phyloP scores from a whole-genome alignment of 2,113 vertebrate species.

The Corapipo altera region DNA sequence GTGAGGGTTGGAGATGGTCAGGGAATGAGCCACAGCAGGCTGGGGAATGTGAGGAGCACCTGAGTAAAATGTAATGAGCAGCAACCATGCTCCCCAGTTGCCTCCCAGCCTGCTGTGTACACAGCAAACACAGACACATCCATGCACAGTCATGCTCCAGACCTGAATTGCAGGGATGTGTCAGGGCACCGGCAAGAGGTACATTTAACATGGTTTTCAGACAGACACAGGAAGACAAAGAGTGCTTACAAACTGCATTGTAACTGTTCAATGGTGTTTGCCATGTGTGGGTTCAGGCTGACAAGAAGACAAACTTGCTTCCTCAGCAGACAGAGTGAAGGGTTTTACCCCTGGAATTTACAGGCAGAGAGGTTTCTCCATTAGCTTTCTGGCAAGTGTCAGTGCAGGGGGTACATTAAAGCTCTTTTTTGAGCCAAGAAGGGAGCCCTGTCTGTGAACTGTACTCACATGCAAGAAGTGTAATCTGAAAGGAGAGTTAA shows the following conservation, averaged over 20 bases:
- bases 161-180: not conserved
- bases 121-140: accelerated
- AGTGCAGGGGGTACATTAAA: not conserved
- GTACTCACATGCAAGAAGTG: not conserved
- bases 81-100: accelerated
- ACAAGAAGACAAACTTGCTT: not conserved
- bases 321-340: not conserved
- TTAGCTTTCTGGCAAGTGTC: not conserved
- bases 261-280: not conserved
- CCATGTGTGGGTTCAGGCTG: not conserved
- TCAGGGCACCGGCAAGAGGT: accelerated
- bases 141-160: not conserved
- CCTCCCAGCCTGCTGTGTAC: accelerated
- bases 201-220: not conserved
- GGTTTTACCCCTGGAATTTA: not conserved
- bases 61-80: accelerated
- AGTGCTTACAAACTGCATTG: not conserved
- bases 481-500: not conserved
- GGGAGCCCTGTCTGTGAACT: not conserved
- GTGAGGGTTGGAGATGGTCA: not conserved
- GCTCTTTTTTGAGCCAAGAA: not conserved
- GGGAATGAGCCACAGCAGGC: not conserved
- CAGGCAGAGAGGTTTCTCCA: not conserved
- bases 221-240: not conserved
- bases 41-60: accelerated